Percentiles rank a stretch among this genome's conserved stretches.
Conservation (phyloP, 2,113 vertebrate species). For the Pseudopipra pipra region DNA sequence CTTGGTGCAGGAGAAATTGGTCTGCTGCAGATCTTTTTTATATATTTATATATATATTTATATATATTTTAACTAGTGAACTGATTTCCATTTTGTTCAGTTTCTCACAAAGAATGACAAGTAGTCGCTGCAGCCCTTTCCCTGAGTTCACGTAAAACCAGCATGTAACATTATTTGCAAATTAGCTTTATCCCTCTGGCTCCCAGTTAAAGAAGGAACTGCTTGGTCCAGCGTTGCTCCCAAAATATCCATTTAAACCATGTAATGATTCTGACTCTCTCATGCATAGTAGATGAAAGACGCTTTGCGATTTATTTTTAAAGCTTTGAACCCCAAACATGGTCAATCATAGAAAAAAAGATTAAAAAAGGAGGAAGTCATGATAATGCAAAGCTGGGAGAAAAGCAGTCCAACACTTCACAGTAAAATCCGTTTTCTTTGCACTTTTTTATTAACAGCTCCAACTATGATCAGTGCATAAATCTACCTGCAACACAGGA, state of each 20-base stretch:
- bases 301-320: background rate
- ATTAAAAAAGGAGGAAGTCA: conserved; percentile 10
- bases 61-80: background rate
- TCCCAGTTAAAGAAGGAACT: background rate
- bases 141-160: background rate
- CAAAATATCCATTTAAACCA: conserved; percentile 29
- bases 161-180: conserved; percentile 34
- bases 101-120: conserved; percentile 19
- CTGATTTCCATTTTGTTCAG: background rate
- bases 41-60: no score
- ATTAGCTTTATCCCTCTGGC: conserved; percentile 23
- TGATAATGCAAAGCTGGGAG: conserved; percentile 8
- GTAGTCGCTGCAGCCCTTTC: background rate
- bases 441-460: conserved; percentile 43
- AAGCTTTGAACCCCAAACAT: conserved; percentile 46
- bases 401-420: background rate
- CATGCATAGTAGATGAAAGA: conserved; percentile 20
- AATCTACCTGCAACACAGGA: conserved; percentile 37
- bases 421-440: conserved; percentile 19
- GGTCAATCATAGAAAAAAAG: background rate
- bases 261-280: conserved; percentile 5
- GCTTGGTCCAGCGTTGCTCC: background rate
- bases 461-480: conserved; percentile 28
- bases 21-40: background rate
- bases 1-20: background rate